phyloP scores from a whole-genome alignment of 2,113 vertebrate species.

The Ploceus nigricollis region DNA sequence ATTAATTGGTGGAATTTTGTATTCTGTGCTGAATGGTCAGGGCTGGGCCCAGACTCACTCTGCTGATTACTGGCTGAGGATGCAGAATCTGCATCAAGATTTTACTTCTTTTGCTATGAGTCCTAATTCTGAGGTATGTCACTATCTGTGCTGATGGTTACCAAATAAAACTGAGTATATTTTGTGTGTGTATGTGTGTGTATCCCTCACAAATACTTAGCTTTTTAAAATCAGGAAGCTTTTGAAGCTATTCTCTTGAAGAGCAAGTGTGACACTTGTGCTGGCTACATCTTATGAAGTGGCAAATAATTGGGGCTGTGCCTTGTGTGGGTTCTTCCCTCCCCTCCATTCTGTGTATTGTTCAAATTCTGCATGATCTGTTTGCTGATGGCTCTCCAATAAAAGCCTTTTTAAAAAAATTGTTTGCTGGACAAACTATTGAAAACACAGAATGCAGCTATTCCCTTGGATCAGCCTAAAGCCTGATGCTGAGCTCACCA shows the following conservation, averaged over 20 bases:
- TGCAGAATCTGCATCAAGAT: not conserved
- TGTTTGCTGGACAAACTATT: conserved; percentile 46
- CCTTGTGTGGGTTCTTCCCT: conserved; percentile 30
- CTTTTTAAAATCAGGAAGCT: conserved; percentile 44
- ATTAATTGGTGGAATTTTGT: not conserved
- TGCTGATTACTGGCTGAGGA: not conserved
- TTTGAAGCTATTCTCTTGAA: conserved; percentile 37
- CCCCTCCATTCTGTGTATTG: conserved; percentile 32
- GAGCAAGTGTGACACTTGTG: conserved; percentile 45
- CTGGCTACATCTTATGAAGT: conserved; percentile 38
- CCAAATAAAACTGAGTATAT: conserved; percentile 44
- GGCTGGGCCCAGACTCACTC: conserved; percentile 37
- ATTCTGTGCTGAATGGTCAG: conserved; percentile 15
- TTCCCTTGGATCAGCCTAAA: conserved; percentile 21
- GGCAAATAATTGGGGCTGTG: conserved; percentile 62
- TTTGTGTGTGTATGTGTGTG: not conserved
- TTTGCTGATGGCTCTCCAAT: conserved; percentile 37
- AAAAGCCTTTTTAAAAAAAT: conserved; percentile 61
- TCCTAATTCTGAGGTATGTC: conserved; percentile 36
- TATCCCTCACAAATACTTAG: not conserved
- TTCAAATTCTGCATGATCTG: conserved; percentile 43
- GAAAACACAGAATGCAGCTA: not conserved
- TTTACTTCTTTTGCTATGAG: conserved; percentile 27
- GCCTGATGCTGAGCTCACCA: conserved; percentile 18
- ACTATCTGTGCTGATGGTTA: not conserved